Conservation (phyloP, 2,888 invertebrate genomes). For the Mesorhabditis belari region DNA sequence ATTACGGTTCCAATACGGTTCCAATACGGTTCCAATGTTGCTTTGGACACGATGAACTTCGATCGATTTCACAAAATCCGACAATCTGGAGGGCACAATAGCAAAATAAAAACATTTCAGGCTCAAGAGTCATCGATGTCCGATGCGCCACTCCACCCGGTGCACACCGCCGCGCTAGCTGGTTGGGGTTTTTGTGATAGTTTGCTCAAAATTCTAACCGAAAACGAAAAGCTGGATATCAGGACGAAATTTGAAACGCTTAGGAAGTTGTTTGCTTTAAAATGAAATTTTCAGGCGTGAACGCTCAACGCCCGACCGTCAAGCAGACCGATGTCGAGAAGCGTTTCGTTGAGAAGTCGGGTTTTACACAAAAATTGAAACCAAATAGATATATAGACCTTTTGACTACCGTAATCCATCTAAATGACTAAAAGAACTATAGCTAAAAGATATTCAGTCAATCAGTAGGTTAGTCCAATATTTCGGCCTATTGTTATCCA, state of each 20-base stretch:
- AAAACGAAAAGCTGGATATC: not conserved
- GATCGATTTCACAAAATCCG: too few relatives aligned
- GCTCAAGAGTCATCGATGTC: conserved; percentile 15
- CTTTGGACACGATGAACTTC: too few relatives aligned
- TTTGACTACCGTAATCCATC: too few relatives aligned
- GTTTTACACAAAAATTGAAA: too few relatives aligned
- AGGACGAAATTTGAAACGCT: not conserved
- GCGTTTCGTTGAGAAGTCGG: conserved; percentile 25
- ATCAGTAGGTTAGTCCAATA: too few relatives aligned
- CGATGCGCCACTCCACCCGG: not conserved
- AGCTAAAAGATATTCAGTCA: too few relatives aligned
- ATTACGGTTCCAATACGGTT: too few relatives aligned
- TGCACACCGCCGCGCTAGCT: not conserved
- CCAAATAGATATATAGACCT: too few relatives aligned
- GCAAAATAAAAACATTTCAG: conserved; percentile 7
- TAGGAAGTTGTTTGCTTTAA: not conserved
- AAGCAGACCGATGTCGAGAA: conserved; percentile 18
- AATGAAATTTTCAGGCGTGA: not conserved
- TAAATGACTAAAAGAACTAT: too few relatives aligned
- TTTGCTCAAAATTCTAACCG: not conserved
- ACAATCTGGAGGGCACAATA: too few relatives aligned
- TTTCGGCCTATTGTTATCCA: too few relatives aligned
- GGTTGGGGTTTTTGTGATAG: not conserved
- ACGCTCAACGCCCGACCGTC: conserved; percentile 20
- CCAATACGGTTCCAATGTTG: too few relatives aligned